Evolutionary conservation across 2,888 invertebrate species (phyloP).

Genomic region (Xylophagus ater): DNA sequence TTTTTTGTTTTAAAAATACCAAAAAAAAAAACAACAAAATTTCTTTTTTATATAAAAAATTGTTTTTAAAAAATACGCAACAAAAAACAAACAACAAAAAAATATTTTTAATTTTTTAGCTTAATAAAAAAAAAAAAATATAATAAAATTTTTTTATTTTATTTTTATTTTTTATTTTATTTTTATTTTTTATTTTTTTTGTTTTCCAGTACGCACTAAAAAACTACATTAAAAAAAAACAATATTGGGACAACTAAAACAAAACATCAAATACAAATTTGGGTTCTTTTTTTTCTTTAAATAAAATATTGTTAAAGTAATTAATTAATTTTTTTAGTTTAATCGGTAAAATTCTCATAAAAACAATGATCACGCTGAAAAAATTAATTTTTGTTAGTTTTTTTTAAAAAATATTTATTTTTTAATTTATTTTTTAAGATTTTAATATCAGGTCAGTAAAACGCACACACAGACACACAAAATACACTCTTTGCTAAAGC

Average conservation of each 20-base stretch:
- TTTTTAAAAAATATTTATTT: too few species aligned
- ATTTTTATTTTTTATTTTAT: slow-evolving; percentile 1
- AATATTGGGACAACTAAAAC: background rate
- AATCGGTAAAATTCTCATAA: too few species aligned
- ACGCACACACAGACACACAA: too few species aligned
- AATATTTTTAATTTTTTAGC: slow-evolving; percentile 1
- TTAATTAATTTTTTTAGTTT: too few species aligned
- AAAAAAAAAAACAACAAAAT: background rate
- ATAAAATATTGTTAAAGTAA: too few species aligned
- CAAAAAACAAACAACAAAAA: slow-evolving; percentile 7
- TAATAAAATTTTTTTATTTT: slow-evolving; percentile 5
- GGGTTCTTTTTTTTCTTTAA: background rate
- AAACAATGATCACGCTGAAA: too few species aligned
- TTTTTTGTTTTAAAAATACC: slow-evolving; percentile 8
- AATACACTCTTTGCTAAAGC: too few species aligned
- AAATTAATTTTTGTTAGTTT: too few species aligned
- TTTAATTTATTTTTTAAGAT: too few species aligned
- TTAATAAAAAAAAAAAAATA: background rate
- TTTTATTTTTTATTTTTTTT: background rate
- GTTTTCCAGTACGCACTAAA: slow-evolving; percentile 12
- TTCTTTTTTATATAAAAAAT: background rate
- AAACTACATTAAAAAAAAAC: background rate
- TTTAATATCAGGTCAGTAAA: too few species aligned
- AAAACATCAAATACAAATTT: background rate
- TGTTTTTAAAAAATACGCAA: slow-evolving; percentile 1